Percentiles rank a stretch among this genome's conserved stretches.
Conservation (phyloP, 2,888 invertebrate genomes). For the Lymantria dispar region DNA sequence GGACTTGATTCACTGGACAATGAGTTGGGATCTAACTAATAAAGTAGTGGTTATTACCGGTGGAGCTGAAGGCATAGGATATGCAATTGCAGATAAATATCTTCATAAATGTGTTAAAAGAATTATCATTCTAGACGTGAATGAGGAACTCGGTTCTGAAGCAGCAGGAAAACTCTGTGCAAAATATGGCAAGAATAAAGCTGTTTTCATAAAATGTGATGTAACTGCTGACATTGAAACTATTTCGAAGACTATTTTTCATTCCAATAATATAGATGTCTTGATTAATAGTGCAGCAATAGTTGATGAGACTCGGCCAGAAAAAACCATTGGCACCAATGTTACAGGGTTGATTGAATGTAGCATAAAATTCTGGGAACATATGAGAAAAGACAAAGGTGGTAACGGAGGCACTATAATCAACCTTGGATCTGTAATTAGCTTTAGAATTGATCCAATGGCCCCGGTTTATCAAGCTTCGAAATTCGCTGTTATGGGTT, state of each 20-base stretch:
- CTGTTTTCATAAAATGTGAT: slow-evolving; percentile 38
- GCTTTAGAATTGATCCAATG: slow-evolving; percentile 36
- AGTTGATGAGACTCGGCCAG: slow-evolving; percentile 28
- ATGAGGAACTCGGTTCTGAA: slow-evolving; percentile 11
- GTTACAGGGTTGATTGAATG: slow-evolving; percentile 44
- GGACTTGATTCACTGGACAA: background rate
- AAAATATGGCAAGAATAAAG: slow-evolving; percentile 19
- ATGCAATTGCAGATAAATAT: slow-evolving; percentile 63
- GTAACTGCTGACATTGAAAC: slow-evolving; percentile 18
- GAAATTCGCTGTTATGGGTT: slow-evolving; percentile 72
- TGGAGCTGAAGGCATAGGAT: slow-evolving; percentile 79
- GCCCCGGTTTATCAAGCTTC: slow-evolving; percentile 50
- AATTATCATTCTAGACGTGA: slow-evolving; percentile 22
- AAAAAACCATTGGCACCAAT: slow-evolving; percentile 49
- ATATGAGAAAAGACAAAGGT: slow-evolving; percentile 75
- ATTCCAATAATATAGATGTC: slow-evolving; percentile 46
- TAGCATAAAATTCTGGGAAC: slow-evolving; percentile 72
- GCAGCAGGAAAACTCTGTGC: slow-evolving; percentile 8
- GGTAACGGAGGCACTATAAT: slow-evolving; percentile 83
- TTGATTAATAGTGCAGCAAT: slow-evolving; percentile 67
- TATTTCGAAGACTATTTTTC: slow-evolving; percentile 11
- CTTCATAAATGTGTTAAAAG: slow-evolving; percentile 55
- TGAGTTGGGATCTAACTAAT: slow-evolving; percentile 29
- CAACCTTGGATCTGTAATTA: slow-evolving; percentile 83
- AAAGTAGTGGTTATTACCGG: slow-evolving; percentile 69